These are phyloP conservation scores for Urocynchramus pylzowi DNA, from an alignment of 2,113 vertebrate species.

Conservation along the genomic window DNA sequence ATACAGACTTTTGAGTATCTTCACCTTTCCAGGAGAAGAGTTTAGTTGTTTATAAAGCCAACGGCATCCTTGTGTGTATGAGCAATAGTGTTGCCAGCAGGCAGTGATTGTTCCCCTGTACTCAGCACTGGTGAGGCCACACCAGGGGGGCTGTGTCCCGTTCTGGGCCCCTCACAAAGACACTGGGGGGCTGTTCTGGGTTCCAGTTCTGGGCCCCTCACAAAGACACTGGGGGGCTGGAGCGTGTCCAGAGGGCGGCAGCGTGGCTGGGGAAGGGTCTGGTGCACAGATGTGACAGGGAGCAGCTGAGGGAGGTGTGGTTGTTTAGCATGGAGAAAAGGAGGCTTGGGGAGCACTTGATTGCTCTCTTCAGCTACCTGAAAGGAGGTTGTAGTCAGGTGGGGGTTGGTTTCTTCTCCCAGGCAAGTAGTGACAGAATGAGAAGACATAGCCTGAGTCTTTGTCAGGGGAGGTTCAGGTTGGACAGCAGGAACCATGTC, in stretches of 20 bases:
- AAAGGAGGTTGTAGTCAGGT: neutral
- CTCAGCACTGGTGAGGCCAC: neutral
- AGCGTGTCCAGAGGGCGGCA: fast-evolving
- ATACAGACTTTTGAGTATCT: neutral
- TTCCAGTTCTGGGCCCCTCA: neutral
- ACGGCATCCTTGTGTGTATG: neutral
- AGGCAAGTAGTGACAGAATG: no score
- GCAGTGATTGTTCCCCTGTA: neutral
- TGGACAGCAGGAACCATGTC: neutral
- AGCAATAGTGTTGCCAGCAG: neutral
- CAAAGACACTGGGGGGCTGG: neutral
- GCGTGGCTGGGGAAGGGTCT: neutral
- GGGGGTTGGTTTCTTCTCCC: neutral
- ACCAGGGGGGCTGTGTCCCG: neutral
- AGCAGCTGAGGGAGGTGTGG: neutral
- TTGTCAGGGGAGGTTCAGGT: neutral
- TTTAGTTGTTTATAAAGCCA: neutral
- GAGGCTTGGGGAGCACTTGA: fast-evolving
- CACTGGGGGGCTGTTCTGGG: no score
- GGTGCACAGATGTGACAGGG: neutral
- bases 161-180: neutral
- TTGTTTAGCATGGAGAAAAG: neutral
- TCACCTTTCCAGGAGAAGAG: neutral
- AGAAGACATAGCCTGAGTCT: neutral
- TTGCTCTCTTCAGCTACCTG: neutral